Base-by-base conservation (phyloP, 2,797 vertebrate genomes). In the Syndactyla subalaris region DNA sequence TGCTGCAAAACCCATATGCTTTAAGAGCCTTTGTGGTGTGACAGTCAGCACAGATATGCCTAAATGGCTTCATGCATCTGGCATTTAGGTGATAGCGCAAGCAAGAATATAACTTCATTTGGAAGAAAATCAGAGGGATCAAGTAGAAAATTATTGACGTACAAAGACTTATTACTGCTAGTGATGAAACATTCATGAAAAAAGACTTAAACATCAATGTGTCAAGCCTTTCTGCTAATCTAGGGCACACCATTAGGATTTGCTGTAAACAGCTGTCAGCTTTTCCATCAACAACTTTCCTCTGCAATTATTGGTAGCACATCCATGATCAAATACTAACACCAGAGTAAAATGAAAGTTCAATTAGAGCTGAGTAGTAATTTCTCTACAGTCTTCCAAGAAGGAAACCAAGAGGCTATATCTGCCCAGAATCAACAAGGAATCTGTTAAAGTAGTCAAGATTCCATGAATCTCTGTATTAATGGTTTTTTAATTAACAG, bases 171-270 rank as follows among this genome's bases (percentile, higher is more conserved):
- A 72, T 57, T 92, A 85, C 65, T 89, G 61, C 78, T 84, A 75
- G 81, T 85, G 82, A 88, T 94, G 72, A 94, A 96, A 92, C 54
- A 78, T 89, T 94, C 17, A 92, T 91, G 84, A 93, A 85, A 83
- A 92, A 79, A 88, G 46, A 52, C 62, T 86, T 73, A 72, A 92
- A 91, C 79, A 78, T 83, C 87, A 77, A 62, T 21, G 48, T 66
- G 76, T 80, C 89, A 89, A 83, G 61, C 24, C 61, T 81, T 89
- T 38, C 80, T 87, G n/a, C 87, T 93, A 89, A 95, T 95, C 54
- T 92, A 89, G 92, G 93, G 68, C 70, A 88, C 13, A 16, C 10
- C 24, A 58, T 36, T n/a, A 89, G 65, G 65, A 96, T 89, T 83
- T 95, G n/a, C 68, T 85, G 57, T 91, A 91, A 96, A 93, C 75